Evolutionary conservation across 2,888 invertebrate species (phyloP), one percentile per base, ranked within the genome.

Genomic region (Drosophila paucipuncta): DNA sequence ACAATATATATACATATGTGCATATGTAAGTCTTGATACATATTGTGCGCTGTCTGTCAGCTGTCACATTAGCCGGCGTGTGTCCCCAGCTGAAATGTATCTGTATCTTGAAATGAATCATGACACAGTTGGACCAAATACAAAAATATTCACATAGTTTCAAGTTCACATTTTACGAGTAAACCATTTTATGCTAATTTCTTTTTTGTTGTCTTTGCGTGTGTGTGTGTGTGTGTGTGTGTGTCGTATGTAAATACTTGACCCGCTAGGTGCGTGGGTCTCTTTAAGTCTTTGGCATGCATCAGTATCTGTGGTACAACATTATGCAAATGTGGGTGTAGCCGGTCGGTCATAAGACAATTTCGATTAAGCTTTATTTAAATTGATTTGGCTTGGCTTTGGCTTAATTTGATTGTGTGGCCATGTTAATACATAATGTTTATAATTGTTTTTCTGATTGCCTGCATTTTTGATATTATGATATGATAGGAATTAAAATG

Each of bases 271-370:
- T 69, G 61, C 52, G 64, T 68, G 61, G 50, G 47, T 57, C 49
- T 54, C n/a, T 50, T 54, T 43, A n/a, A 54, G 53, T 16, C 52
- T 64, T 41, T 68, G 74, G 47, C 49, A 50, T 60, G 63, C 53
- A 59, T 58, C 59, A 58, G 16, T 41, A n/a, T 71, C 65, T 54
- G 28, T 63, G 39, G 13, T 31, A 54, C 30, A 53, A 37, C 31
- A 59, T 68, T 83, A 84, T 85, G 78, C 59, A 69, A 86, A 82
- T 86, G 86, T 88, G 76, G 85, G 85, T 78, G 85, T 84, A 71
- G 84, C 85, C 72, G 78, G 54, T 39, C 28, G 13, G 58, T 68
- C 76, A 71, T 76, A 78, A 72, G 81, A 81, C 76, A 43, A 70
- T 78, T 76, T 82, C 47, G 67, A 2, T 18, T 59, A 41, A 53